Percentiles rank a stretch among this genome's conserved stretches.
Evolutionary conservation across 2,113 vertebrate species (phyloP).

Genomic region (Megaleporinus macrocephalus): DNA sequence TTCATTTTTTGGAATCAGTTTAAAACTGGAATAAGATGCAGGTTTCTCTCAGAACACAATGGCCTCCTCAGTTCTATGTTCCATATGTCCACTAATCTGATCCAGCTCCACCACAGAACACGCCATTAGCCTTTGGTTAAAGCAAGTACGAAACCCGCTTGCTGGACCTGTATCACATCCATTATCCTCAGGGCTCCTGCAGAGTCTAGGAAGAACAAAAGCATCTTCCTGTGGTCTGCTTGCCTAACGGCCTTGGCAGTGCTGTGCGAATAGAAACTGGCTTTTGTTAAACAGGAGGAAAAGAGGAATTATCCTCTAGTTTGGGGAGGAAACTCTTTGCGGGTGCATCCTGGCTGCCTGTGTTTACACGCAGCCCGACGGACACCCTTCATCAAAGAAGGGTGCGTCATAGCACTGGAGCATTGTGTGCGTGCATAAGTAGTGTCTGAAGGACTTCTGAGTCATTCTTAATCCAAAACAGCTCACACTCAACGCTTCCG

Average conservation of each 20-base stretch:
- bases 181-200: conserved; percentile 3
- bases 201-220: conserved; percentile 14
- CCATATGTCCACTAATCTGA: conserved; percentile 11
- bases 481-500: neutral
- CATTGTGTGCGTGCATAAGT: conserved; percentile 42
- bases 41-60: neutral
- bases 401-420: conserved; percentile 35
- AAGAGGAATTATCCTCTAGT: conserved; percentile 11
- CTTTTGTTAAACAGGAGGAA: conserved; percentile 46
- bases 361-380: conserved; percentile 47
- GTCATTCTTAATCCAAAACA: neutral
- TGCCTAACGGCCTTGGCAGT: conserved; percentile 44
- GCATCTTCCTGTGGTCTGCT: conserved; percentile 38
- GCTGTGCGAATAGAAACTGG: conserved; percentile 29
- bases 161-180: neutral
- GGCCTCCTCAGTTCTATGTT: no score
- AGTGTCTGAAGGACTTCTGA: conserved; percentile 16
- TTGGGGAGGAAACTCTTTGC: conserved; percentile 55
- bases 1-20: neutral
- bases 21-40: neutral
- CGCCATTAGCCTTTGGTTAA: neutral
- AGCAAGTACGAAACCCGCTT: neutral
- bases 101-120: neutral
- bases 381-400: conserved; percentile 35
- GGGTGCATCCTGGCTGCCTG: conserved; percentile 56